A percentile compares a stretch with the other conserved stretches of the same genome.
phyloP scores from a whole-genome alignment of 2,797 vertebrate genomes.

The Acanthornis magna region DNA sequence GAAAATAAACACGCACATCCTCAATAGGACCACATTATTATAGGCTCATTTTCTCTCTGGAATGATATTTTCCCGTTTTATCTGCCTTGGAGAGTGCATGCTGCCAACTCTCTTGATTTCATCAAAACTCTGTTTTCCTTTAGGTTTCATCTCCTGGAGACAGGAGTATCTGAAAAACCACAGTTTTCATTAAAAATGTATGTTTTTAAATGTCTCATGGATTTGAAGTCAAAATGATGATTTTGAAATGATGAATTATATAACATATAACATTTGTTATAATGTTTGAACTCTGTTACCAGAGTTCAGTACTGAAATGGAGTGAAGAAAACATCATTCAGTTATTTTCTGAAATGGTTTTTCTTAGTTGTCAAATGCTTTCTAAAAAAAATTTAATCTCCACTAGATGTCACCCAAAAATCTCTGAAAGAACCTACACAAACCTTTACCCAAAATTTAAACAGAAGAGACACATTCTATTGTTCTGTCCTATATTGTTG shows the following conservation, averaged over 20 bases:
- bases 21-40: background rate
- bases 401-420: conserved; percentile 70
- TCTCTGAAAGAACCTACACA: conserved; percentile 21
- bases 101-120: background rate
- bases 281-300: background rate
- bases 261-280: background rate
- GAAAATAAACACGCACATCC: background rate
- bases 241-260: background rate
- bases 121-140: conserved; percentile 4
- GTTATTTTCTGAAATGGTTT: background rate
- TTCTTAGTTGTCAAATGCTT: background rate
- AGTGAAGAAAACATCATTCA: background rate
- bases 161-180: background rate
- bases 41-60: background rate
- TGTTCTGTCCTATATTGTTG: background rate
- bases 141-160: background rate
- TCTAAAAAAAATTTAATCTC: background rate
- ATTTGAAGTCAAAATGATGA: background rate
- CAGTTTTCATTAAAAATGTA: background rate
- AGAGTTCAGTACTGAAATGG: background rate
- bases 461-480: background rate
- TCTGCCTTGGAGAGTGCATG: background rate
- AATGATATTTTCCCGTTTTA: background rate
- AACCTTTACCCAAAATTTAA: background rate
- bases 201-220: background rate